Base-by-base conservation (phyloP, 2,888 invertebrate species). In the Lochmaea capreae region DNA sequence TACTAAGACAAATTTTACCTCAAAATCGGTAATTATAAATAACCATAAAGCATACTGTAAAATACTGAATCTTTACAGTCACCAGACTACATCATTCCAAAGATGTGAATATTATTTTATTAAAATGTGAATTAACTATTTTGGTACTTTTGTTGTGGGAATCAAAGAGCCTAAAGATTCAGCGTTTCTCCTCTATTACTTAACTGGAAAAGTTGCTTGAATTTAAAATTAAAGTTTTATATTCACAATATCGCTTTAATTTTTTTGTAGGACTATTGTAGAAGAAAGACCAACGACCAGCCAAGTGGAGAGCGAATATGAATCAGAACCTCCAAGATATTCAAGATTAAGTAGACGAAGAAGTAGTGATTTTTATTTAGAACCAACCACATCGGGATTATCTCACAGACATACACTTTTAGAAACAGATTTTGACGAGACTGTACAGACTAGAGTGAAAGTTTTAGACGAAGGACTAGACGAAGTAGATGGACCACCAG, bases 331-430 rank as follows among this genome's bases (percentile, higher is more conserved):
- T 14, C 65, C 78, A 54, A 68, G 65, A 66, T 68, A 71, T 75
- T 75, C 77, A 42, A 80, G 63, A 46, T 43, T 71, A 26, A 63
- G 63, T 57, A 57, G 80, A 75, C 80, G 79, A 46, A 75, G 82
- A 79, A 86, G 85, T 73, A 85, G 85, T 73, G 86, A 86, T 74
- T 82, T 85, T 63, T 86, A 86, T 79, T 75, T 85, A 63, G 82
- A 83, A 75, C 85, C 86, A 14, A 75, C 74, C 52, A 65, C 58
- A 0, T 72, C 73, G 10, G 62, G 65, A 39, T 11, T 71, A 9
- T 49, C 61, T 39, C 72, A 75, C 33, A 58, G 75, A 33, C 66
- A 71, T 22, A 76, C 77, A 65, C 54, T 76, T 9, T 49, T 77
- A 49, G 77, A 77, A 73, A 76, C 77, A 12, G 72, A 77, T 16